A percentile compares a stretch with the other conserved stretches of the same genome.
phyloP scores from a whole-genome alignment of 2,797 vertebrate genomes.

The Eulemur albifrons region DNA sequence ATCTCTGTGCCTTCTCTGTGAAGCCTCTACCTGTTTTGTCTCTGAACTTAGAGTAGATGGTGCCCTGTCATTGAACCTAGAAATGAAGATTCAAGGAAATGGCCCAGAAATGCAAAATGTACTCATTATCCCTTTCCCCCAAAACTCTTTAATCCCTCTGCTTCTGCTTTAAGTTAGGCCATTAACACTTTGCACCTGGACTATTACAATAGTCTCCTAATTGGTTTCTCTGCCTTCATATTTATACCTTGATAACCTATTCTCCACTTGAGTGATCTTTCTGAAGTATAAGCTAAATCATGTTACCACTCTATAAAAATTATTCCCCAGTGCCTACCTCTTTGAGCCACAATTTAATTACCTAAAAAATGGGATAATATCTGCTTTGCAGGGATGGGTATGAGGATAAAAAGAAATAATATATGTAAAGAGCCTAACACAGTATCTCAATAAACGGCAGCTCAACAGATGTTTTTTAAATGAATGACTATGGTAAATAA shows the following conservation, averaged over 20 bases:
- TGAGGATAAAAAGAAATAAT: neutral
- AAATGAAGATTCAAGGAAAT: neutral
- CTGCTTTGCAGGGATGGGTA: neutral
- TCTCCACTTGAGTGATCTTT: neutral
- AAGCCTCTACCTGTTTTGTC: neutral
- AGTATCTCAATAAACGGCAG: neutral
- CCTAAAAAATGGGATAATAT: neutral
- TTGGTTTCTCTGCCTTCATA: neutral
- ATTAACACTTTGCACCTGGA: conserved; percentile 9
- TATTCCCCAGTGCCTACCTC: neutral
- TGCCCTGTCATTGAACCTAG: neutral
- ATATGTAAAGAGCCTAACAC: neutral
- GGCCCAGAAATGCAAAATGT: neutral
- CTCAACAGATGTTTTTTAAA: neutral
- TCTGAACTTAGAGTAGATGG: neutral
- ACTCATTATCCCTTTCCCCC: neutral
- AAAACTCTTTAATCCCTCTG: neutral
- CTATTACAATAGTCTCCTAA: neutral
- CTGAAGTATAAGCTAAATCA: neutral
- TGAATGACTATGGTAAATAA: neutral
- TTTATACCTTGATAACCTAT: neutral
- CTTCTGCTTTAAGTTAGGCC: neutral
- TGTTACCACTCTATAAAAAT: neutral
- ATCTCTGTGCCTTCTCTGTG: neutral
- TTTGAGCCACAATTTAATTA: conserved; percentile 4